A percentile compares a stretch with the other conserved stretches of the same genome.
Evolutionary conservation across 2,797 vertebrate species (phyloP).

Genomic region (Centropyge bicolor): DNA sequence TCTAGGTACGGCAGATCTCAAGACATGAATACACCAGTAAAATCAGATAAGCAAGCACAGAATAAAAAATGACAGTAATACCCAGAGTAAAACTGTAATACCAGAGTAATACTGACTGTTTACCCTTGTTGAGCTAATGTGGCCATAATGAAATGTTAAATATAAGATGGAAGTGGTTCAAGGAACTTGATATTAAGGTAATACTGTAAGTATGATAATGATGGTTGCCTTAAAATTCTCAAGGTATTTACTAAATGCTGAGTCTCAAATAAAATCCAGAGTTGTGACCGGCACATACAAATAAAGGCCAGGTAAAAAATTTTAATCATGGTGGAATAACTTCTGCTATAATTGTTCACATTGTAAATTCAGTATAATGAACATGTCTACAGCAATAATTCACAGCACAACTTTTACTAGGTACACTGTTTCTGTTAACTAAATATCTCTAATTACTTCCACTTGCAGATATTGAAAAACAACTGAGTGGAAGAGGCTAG

Average conservation of each 20-base stretch:
- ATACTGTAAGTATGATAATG: background rate
- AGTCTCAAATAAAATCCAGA: background rate
- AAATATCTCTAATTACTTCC: too few species aligned
- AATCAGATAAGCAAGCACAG: background rate
- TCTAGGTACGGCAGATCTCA: background rate
- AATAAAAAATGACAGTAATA: background rate
- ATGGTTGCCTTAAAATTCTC: background rate
- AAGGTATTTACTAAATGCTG: background rate
- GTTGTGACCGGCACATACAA: background rate
- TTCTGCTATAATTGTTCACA: background rate
- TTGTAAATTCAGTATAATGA: too few species aligned
- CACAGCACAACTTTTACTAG: too few species aligned
- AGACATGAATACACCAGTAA: background rate
- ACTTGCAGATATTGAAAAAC: too few species aligned
- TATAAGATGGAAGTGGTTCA: background rate
- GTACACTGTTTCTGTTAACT: background rate
- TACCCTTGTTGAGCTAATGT: background rate
- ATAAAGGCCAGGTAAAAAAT: background rate
- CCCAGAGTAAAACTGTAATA: background rate
- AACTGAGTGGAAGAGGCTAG: too few species aligned
- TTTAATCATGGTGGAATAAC: background rate
- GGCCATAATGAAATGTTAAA: background rate
- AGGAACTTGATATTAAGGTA: background rate
- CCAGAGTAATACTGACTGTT: background rate
- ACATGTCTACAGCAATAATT: too few species aligned